These are phyloP conservation scores for Caenorhabditis afra DNA, from an alignment of 2,888 invertebrate species.

Conservation along the genomic window DNA sequence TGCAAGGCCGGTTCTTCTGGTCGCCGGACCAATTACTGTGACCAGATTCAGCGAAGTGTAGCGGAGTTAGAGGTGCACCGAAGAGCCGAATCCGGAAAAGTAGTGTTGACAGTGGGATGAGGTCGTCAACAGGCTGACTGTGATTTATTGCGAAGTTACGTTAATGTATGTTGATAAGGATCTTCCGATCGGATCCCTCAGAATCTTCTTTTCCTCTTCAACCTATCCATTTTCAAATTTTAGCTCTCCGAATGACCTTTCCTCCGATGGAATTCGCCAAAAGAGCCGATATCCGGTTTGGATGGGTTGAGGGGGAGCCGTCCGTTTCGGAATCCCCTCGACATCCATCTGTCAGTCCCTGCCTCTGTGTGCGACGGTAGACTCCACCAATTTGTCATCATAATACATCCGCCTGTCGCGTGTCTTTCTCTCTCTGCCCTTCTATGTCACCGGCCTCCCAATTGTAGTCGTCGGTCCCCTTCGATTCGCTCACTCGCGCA, in stretches of 20 bases:
- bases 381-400: slow-evolving; percentile 52
- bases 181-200: too few species aligned
- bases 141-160: too few species aligned
- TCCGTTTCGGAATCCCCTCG: slow-evolving; percentile 35
- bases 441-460: slow-evolving; percentile 31
- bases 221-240: too few species aligned
- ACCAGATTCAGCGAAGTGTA: slow-evolving; percentile 1
- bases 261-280: neutral
- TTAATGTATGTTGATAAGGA: too few species aligned
- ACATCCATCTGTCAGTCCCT: slow-evolving; percentile 20
- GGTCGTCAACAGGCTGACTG: too few species aligned
- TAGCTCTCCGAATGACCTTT: too few species aligned
- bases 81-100: neutral
- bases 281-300: slow-evolving; percentile 40
- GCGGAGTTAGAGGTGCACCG: neutral
- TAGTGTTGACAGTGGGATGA: too few species aligned
- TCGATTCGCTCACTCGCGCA: slow-evolving; percentile 24
- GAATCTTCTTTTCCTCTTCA: too few species aligned
- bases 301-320: slow-evolving; percentile 24
- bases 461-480: slow-evolving; percentile 55
- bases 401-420: slow-evolving; percentile 45
- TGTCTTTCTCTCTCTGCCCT: slow-evolving; percentile 16
- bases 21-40: slow-evolving; percentile 40
- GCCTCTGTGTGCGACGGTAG: slow-evolving; percentile 32
- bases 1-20: slow-evolving; percentile 45